phyloP scores from a whole-genome alignment of 2,113 vertebrate genomes.

The Oncorhynchus tshawytscha region DNA sequence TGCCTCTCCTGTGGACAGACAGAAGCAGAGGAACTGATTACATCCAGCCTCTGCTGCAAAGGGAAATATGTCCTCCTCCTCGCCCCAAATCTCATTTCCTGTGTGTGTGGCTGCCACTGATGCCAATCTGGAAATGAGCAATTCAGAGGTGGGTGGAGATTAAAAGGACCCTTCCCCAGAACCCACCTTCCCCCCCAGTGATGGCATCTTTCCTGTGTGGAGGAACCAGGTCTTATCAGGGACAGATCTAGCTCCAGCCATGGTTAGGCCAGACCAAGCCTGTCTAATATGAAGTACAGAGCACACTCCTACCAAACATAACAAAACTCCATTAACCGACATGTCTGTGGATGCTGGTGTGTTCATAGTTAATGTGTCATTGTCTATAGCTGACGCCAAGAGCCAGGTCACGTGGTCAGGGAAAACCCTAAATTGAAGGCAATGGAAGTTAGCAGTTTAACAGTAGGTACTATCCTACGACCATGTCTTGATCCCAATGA shows the following conservation, averaged over 20 bases:
- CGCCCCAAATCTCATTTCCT: constrained; percentile 21
- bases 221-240: too few relatives aligned
- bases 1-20: constrained; percentile 76
- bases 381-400: too few relatives aligned
- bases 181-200: too few relatives aligned
- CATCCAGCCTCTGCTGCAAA: background rate
- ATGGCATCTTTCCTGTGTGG: too few relatives aligned
- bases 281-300: background rate
- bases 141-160: too few relatives aligned
- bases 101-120: constrained; percentile 14
- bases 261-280: background rate
- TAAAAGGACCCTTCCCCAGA: too few relatives aligned
- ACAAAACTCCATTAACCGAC: too few relatives aligned
- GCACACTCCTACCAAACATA: background rate
- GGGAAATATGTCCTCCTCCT: background rate
- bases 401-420: too few relatives aligned
- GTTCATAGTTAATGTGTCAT: background rate
- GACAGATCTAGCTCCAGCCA: background rate
- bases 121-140: constrained; percentile 16
- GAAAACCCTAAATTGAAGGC: background rate
- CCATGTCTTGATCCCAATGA: background rate
- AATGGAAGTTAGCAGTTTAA: background rate
- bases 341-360: constrained; percentile 11
- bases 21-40: background rate
- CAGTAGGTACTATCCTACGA: background rate